Evolutionary conservation across 2,888 invertebrate genomes (phyloP).

Genomic region (Amphipyra tragopoginis): DNA sequence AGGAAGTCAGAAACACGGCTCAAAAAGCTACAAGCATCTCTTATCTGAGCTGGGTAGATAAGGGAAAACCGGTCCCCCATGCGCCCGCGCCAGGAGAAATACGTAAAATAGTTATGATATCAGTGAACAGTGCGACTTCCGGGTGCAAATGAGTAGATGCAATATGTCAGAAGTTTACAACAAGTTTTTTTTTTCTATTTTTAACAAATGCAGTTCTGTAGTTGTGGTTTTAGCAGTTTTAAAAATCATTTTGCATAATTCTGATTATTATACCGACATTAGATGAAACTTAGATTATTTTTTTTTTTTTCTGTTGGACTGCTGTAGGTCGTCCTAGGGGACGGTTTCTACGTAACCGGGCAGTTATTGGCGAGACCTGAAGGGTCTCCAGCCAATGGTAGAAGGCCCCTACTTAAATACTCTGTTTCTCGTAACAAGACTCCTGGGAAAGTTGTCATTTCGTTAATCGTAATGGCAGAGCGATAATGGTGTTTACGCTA

Average conservation of each 20-base stretch:
- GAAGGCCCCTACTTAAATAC: no score
- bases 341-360: no score
- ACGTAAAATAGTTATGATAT: conserved; percentile 41
- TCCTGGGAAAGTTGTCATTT: no score
- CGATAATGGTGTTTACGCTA: no score
- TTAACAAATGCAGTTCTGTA: neutral
- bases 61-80: conserved; percentile 35
- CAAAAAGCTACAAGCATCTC: conserved; percentile 26
- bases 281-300: no score
- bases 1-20: conserved; percentile 18
- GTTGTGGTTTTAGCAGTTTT: conserved; percentile 2
- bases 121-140: conserved; percentile 36
- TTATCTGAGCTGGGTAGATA: conserved; percentile 49
- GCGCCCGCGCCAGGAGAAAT: conserved; percentile 23
- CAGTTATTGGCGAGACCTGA: no score
- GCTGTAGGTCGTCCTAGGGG: no score
- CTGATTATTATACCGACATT: neutral
- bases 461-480: no score
- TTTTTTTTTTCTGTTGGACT: no score
- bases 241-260: conserved; percentile 1
- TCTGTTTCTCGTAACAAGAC: no score
- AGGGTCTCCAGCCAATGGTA: no score
- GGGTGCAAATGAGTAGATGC: conserved; percentile 27
- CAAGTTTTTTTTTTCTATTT: conserved; percentile 29
- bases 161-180: conserved; percentile 41